Conservation (phyloP, 30 jellyfish, hydroid and myxozoan species). For the Chironex yamaguchii region DNA sequence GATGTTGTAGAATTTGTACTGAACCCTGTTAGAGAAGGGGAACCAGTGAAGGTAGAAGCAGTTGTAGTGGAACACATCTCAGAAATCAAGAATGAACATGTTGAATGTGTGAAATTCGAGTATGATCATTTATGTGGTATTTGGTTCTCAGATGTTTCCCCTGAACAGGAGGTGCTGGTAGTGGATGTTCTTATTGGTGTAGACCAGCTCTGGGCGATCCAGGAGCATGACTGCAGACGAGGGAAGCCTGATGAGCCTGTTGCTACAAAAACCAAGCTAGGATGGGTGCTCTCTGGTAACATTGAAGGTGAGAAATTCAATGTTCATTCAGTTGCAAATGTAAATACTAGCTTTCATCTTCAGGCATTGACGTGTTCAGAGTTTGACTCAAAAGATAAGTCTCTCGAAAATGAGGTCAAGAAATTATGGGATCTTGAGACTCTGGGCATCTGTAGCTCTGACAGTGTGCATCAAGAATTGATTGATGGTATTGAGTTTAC, state of each 20-base stretch:
- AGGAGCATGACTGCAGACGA: slow-evolving; percentile 12
- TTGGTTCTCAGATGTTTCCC: slow-evolving; percentile 66
- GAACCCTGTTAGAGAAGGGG: neutral
- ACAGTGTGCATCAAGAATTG: slow-evolving; percentile 42
- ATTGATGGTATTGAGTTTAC: slow-evolving; percentile 44
- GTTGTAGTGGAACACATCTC: slow-evolving; percentile 22
- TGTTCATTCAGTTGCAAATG: too few relatives aligned
- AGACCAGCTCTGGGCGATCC: slow-evolving; percentile 4
- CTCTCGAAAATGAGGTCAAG: neutral
- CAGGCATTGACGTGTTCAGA: too few relatives aligned
- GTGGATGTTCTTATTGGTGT: slow-evolving; percentile 43
- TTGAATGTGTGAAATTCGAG: neutral
- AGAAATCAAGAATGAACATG: slow-evolving; percentile 13
- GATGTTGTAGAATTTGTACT: slow-evolving; percentile 1
- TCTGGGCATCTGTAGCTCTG: neutral
- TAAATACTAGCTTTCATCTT: too few relatives aligned
- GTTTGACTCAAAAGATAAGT: too few relatives aligned
- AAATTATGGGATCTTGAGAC: neutral
- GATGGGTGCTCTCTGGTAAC: slow-evolving; percentile 18
- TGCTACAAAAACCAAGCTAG: slow-evolving; percentile 25
- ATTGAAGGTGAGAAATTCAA: slow-evolving; percentile 8
- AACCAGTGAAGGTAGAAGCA: slow-evolving; percentile 1
- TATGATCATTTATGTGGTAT: slow-evolving; percentile 13
- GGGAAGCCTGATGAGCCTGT: slow-evolving; percentile 61
- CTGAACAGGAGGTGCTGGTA: slow-evolving; percentile 2